Conservation (phyloP, 1,140 invertebrate genomes). For the Lanistes nyassanus region DNA sequence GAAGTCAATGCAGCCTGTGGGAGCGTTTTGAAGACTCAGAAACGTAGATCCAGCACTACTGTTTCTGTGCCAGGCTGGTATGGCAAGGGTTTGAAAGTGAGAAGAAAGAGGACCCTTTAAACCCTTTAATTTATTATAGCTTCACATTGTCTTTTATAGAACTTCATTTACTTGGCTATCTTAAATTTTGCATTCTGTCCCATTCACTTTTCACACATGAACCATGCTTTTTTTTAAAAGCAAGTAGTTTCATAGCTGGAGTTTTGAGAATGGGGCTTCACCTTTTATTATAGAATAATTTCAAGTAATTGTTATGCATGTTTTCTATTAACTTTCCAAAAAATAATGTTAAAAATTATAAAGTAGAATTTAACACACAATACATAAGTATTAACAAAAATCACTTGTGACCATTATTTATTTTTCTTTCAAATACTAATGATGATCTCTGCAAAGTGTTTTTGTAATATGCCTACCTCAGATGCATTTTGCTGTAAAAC, state of each 20-base stretch:
- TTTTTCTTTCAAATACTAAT: too few relatives aligned
- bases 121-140: not conserved
- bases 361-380: too few relatives aligned
- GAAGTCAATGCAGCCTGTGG: not conserved
- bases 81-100: conserved; percentile 70
- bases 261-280: not conserved
- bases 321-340: too few relatives aligned
- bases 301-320: not conserved
- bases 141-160: not conserved
- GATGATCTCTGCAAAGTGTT: too few relatives aligned
- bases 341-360: too few relatives aligned
- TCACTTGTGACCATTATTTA: too few relatives aligned
- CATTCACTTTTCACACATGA: not conserved
- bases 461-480: too few relatives aligned
- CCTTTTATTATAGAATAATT: not conserved
- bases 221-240: not conserved
- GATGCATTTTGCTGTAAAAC: too few relatives aligned
- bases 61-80: conserved; percentile 73
- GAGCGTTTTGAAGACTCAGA: too few relatives aligned
- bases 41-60: not conserved
- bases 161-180: not conserved
- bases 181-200: not conserved
- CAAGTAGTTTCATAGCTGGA: not conserved
- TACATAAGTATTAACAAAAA: too few relatives aligned
- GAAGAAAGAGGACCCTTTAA: conserved; percentile 32